Evolutionary conservation across 2,797 vertebrate species (phyloP).

Genomic region (Cyclopterus lumpus): DNA sequence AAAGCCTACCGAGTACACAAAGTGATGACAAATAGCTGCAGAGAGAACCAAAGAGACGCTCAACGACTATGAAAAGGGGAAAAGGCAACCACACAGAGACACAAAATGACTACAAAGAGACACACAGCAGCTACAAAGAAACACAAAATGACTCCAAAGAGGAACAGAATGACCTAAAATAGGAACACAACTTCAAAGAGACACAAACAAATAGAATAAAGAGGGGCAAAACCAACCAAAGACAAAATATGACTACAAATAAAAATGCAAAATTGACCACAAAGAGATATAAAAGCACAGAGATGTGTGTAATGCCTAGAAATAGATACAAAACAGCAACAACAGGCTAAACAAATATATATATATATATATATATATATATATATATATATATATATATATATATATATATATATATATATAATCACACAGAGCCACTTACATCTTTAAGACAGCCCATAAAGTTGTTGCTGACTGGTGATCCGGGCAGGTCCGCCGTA

Average conservation of each 20-base stretch:
- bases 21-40: neutral
- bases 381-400: no score
- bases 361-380: no score
- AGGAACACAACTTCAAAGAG: no score
- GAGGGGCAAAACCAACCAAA: no score
- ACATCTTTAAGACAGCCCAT: slow-evolving; percentile 98
- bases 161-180: no score
- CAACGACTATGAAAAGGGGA: no score
- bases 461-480: slow-evolving; percentile 98
- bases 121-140: neutral
- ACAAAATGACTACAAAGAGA: neutral
- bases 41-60: no score
- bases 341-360: neutral
- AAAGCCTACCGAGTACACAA: neutral
- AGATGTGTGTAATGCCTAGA: neutral
- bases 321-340: neutral
- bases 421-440: slow-evolving; percentile 68
- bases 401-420: neutral
- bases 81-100: neutral
- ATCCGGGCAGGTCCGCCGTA: slow-evolving; percentile 93
- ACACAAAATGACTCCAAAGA: neutral
- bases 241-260: neutral
- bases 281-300: neutral
- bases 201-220: no score
- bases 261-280: neutral